Evolutionary conservation across 2,113 vertebrate genomes (phyloP).

Genomic region (Isurus oxyrinchus): DNA sequence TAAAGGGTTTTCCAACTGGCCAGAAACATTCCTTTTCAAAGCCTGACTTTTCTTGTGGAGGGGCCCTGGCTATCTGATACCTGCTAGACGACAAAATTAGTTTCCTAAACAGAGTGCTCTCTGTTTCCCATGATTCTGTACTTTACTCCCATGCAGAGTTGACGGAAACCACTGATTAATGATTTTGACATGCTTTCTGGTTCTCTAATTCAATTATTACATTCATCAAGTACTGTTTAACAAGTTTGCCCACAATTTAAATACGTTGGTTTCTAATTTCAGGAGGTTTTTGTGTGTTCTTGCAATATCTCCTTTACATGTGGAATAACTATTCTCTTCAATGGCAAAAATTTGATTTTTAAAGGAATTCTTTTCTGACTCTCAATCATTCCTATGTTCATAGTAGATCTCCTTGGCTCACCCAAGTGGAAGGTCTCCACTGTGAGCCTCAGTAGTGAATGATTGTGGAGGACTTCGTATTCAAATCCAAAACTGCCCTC

Average conservation of each 20-base stretch:
- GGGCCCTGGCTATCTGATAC: constrained; percentile 66
- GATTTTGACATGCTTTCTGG: constrained; percentile 47
- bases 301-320: not conserved
- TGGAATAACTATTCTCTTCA: not conserved
- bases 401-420: not conserved
- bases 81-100: constrained; percentile 71
- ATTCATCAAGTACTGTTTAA: constrained; percentile 28
- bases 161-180: constrained; percentile 50
- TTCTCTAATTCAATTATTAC: constrained; percentile 33
- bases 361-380: not conserved
- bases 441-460: not conserved
- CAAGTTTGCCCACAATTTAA: not conserved
- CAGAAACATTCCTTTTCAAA: constrained; percentile 67
- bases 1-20: constrained; percentile 63
- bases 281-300: not conserved
- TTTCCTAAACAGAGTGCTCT: constrained; percentile 69
- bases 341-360: not conserved
- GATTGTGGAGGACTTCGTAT: not conserved
- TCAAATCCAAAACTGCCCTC: not conserved
- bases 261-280: not conserved
- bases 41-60: constrained; percentile 54
- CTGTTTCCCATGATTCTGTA: constrained; percentile 62
- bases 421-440: not conserved
- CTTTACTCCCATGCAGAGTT: constrained; percentile 36
- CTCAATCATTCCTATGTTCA: not conserved